Evolutionary conservation across 2,113 vertebrate genomes (phyloP).

Genomic region (zebrafish (Danio rerio)): DNA sequence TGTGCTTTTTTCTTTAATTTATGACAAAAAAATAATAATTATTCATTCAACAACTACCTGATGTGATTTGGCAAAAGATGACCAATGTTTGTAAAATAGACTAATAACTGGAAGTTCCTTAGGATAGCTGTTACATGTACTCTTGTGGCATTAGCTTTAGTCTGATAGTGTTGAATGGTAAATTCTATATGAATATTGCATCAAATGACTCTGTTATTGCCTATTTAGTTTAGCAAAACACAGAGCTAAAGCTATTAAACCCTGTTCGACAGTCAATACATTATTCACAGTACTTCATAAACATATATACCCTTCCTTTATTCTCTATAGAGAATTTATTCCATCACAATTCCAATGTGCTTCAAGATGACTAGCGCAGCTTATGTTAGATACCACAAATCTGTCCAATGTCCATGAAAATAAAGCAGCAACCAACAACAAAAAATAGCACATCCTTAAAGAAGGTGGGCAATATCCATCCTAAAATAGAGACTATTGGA

Average conservation of each 20-base stretch:
- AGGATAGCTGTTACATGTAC: neutral
- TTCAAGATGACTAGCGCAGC: constrained; percentile 14
- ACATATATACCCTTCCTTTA: constrained; percentile 24
- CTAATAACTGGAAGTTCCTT: neutral
- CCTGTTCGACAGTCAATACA: constrained; percentile 40
- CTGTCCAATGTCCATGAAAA: constrained; percentile 14
- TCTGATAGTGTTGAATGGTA: neutral
- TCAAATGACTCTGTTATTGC: neutral
- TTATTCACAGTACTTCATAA: constrained; percentile 41
- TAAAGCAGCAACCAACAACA: constrained; percentile 11
- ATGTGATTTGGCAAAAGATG: constrained; percentile 26
- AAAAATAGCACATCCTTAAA: constrained; percentile 3
- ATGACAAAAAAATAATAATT: neutral
- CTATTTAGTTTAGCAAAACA: constrained; percentile 1
- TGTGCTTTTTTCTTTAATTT: constrained; percentile 38
- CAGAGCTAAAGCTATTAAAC: constrained; percentile 34
- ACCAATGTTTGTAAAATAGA: neutral
- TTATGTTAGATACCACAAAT: constrained; percentile 7
- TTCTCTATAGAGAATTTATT: constrained; percentile 20
- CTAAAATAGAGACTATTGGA: neutral
- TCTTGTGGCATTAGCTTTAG: neutral
- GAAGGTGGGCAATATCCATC: neutral
- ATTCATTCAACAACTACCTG: constrained; percentile 17
- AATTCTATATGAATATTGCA: constrained; percentile 16
- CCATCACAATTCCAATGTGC: constrained; percentile 31